These are phyloP conservation scores for Tupaia chinensis DNA, from an alignment of 2,113 vertebrate species.

Conservation along the genomic window DNA sequence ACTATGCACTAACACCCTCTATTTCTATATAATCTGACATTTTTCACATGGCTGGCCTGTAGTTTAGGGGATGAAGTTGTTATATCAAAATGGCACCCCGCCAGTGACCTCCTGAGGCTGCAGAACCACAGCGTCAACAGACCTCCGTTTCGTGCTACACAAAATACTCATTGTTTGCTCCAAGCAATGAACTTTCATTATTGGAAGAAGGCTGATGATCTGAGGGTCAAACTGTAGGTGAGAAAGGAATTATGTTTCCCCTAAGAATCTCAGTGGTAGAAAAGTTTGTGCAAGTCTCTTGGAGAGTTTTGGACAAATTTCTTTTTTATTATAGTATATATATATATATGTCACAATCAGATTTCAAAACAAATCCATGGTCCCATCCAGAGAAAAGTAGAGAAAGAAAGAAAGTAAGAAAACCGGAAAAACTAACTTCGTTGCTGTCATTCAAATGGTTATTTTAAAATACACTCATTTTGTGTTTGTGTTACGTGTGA, in stretches of 20 bases:
- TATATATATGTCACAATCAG: not conserved
- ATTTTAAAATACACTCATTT: not conserved
- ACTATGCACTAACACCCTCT: not conserved
- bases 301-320: conserved; percentile 53
- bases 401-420: not conserved
- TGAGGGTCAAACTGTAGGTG: conserved; percentile 46
- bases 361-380: conserved; percentile 44
- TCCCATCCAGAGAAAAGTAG: not conserved
- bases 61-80: conserved; percentile 50
- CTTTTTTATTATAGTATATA: conserved; percentile 16
- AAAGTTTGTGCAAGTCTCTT: conserved; percentile 51
- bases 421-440: not conserved
- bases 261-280: not conserved
- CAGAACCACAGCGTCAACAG: not conserved
- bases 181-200: conserved; percentile 65
- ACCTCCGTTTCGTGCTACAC: conserved; percentile 29
- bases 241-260: conserved; percentile 54
- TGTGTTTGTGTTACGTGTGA: conserved; percentile 8
- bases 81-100: conserved; percentile 56
- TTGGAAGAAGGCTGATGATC: conserved; percentile 55
- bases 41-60: conserved; percentile 8
- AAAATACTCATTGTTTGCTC: conserved; percentile 56
- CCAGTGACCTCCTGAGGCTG: conserved; percentile 22
- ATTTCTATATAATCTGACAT: conserved; percentile 41
- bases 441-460: conserved; percentile 10